Conservation (phyloP, 2,888 invertebrate species). For the Hoplodrina ambigua region DNA sequence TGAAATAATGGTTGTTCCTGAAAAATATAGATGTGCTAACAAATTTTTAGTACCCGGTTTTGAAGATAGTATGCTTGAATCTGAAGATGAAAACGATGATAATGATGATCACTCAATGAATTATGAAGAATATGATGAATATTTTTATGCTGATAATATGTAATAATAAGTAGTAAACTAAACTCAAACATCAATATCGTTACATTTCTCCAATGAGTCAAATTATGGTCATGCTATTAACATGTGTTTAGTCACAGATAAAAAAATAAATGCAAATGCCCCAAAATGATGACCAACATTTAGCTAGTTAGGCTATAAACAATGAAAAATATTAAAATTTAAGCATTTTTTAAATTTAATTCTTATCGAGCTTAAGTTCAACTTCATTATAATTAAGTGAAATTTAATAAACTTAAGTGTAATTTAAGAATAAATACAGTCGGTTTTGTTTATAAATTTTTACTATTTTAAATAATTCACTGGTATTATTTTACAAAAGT, state of each 20-base stretch:
- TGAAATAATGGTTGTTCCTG: conserved; percentile 73
- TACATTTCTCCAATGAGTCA: background rate
- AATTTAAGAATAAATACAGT: background rate
- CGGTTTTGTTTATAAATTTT: background rate
- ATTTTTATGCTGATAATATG: conserved; percentile 27
- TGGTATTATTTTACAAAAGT: background rate
- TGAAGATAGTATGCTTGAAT: conserved; percentile 40
- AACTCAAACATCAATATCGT: background rate
- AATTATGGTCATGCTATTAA: background rate
- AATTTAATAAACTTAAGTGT: background rate
- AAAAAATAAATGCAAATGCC: background rate
- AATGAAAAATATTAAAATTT: too few relatives aligned
- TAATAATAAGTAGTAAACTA: background rate
- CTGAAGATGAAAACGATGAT: conserved; percentile 48
- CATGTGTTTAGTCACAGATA: background rate
- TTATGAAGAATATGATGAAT: conserved; percentile 46
- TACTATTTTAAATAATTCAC: background rate
- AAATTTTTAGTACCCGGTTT: conserved; percentile 46
- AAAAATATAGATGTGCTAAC: conserved; percentile 58
- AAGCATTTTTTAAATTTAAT: too few relatives aligned
- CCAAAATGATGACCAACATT: background rate
- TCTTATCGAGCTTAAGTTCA: conserved; percentile 8
- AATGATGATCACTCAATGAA: conserved; percentile 45
- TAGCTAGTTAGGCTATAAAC: too few relatives aligned
- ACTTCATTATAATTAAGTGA: background rate